These are phyloP conservation scores for Ascidia mentula DNA, from an alignment of 23 tunicate genomes.

Conservation along the genomic window DNA sequence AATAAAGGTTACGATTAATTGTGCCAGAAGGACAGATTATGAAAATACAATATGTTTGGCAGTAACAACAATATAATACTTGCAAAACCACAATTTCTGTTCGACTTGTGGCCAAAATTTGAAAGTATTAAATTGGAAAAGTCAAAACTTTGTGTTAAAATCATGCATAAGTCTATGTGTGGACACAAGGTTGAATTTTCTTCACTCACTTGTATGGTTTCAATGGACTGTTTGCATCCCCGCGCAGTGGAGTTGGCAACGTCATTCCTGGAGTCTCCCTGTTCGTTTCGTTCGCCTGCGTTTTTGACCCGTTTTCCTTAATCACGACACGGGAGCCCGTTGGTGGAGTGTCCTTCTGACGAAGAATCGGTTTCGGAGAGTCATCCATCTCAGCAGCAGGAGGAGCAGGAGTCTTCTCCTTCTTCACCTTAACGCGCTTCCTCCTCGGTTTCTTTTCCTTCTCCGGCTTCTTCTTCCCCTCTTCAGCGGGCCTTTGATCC, in stretches of 20 bases:
- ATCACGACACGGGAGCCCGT: conserved; percentile 45
- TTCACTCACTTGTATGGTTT: conserved; percentile 77
- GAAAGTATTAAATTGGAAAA: too few relatives aligned
- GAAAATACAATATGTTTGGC: too few relatives aligned
- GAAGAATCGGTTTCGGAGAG: conserved; percentile 40
- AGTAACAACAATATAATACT: too few relatives aligned
- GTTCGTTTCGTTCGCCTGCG: conserved; percentile 12
- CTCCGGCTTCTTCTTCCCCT: not conserved
- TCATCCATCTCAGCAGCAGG: not conserved
- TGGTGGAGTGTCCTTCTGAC: conserved; percentile 57
- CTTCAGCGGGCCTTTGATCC: not conserved
- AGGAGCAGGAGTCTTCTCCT: too few relatives aligned
- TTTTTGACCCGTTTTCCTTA: conserved; percentile 28
- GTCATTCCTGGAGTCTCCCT: conserved; percentile 64
- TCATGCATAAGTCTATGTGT: too few relatives aligned
- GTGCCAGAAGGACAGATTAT: too few relatives aligned
- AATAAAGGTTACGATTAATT: too few relatives aligned
- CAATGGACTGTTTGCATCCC: conserved; percentile 75
- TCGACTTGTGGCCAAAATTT: too few relatives aligned
- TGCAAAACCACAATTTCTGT: too few relatives aligned
- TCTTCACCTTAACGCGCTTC: conserved; percentile 8
- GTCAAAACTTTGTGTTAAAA: too few relatives aligned
- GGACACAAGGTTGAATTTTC: too few relatives aligned
- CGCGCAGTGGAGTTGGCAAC: conserved; percentile 61
- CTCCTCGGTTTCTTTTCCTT: not conserved